These are phyloP conservation scores for Rhizoglyphus robini DNA, from an alignment of 1,140 invertebrate genomes.

Conservation along the genomic window DNA sequence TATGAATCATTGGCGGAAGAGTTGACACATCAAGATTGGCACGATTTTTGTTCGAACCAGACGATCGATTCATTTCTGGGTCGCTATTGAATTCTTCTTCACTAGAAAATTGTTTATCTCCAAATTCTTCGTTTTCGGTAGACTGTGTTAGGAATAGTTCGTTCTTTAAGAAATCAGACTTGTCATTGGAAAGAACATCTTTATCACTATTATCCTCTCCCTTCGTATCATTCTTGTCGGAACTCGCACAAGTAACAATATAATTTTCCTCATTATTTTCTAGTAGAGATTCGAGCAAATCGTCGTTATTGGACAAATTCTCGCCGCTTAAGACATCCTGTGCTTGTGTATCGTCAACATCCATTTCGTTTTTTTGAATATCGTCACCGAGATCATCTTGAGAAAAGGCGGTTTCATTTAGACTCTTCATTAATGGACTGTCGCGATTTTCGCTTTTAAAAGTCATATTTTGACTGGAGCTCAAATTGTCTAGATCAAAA, in stretches of 20 bases:
- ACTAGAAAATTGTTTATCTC: slow-evolving; percentile 13
- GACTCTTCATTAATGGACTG: slow-evolving; percentile 23
- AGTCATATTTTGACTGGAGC: slow-evolving; percentile 45
- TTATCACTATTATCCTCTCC: background rate
- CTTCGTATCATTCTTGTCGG: background rate
- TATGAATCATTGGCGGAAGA: slow-evolving; percentile 78
- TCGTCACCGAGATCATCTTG: background rate
- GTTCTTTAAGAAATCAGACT: background rate
- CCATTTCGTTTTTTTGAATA: background rate
- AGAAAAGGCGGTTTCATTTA: background rate
- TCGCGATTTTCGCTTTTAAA: slow-evolving; percentile 30
- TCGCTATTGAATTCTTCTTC: slow-evolving; percentile 1
- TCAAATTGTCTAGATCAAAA: slow-evolving; percentile 42
- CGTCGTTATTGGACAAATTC: background rate
- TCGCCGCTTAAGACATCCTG: background rate
- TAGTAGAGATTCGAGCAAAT: background rate
- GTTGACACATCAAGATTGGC: slow-evolving; percentile 69
- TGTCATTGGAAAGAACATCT: no score
- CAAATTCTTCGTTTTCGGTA: slow-evolving; percentile 10
- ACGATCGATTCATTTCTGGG: background rate
- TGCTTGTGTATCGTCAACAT: background rate
- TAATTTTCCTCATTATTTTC: background rate
- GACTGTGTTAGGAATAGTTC: background rate
- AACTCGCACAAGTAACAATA: background rate
- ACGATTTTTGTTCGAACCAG: slow-evolving; percentile 22